phyloP scores from a whole-genome alignment of 2,113 vertebrate species.

The Pristiophorus japonicus region DNA sequence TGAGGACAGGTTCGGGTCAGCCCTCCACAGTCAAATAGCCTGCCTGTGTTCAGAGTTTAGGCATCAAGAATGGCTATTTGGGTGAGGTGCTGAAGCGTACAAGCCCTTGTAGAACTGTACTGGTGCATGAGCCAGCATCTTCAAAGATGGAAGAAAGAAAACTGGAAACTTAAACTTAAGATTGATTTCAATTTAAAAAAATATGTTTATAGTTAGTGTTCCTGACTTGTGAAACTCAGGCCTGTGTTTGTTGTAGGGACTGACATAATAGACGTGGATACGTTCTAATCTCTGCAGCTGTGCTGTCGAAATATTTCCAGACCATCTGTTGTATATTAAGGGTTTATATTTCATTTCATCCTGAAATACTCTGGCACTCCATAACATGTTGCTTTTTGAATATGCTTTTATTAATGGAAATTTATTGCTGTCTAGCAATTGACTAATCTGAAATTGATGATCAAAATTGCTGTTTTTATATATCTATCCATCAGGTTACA shows the following conservation, averaged over 20 bases:
- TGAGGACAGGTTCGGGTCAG: not conserved
- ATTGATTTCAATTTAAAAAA: not conserved
- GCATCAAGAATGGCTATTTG: not conserved
- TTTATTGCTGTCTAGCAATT: not conserved
- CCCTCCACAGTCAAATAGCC: not conserved
- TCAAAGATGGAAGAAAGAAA: not conserved
- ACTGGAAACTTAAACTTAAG: not conserved
- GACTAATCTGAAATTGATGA: not conserved
- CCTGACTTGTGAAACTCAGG: not conserved
- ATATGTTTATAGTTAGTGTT: not conserved
- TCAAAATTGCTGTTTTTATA: not conserved
- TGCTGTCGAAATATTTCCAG: not conserved
- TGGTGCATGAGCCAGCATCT: not conserved
- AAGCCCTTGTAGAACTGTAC: not conserved
- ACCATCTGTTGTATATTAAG: not conserved
- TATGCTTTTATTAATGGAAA: not conserved
- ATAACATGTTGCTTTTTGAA: not conserved
- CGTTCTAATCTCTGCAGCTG: not conserved
- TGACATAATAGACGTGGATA: not conserved
- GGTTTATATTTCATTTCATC: not conserved
- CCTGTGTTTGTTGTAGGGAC: not conserved
- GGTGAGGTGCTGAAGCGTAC: not conserved
- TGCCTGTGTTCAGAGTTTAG: not conserved
- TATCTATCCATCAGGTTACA: conserved; percentile 66
- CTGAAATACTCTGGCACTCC: not conserved